Evolutionary conservation across 2,888 invertebrate genomes (phyloP), one percentile per base, ranked within the genome.

Genomic region (Agrochola macilenta): DNA sequence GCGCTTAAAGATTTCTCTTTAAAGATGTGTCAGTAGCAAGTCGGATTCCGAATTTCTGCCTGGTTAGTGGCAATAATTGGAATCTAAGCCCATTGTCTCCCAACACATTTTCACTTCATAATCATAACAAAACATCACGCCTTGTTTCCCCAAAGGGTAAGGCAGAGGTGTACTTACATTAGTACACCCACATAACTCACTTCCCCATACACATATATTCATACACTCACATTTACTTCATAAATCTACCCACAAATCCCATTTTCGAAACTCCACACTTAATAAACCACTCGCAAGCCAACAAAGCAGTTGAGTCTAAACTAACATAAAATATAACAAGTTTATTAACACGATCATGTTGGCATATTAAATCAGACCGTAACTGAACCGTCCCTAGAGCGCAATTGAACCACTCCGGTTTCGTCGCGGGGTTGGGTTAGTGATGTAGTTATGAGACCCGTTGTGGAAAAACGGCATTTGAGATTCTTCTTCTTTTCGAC

Each of bases 301-400:
- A 69, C 82, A 82, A 63, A 78, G 43, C 72, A 69, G 58, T 83
- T 82, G 65, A 65, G 14, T 61, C 9, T 35, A 78, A 78, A 73
- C 65, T 77, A 72, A 84, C 63, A 72, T 68, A 72, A 66, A 74
- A 66, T 82, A 79, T 74, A 70, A 69, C 79, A 74, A 71, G 69
- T 75, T 79, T 81, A 82, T 81, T 74, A 81, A 74, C 54, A 12
- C 43, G 73, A 78, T 81, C 81, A 76, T 80, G 86, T 86, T 74
- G 76, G 74, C 54, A 7, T 86, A 86, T 86, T 86, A 86, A 86
- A 86, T 87, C 74, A 84, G 70, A 52, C 68, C 54, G 87, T 74
- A 74, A 86, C 76, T 61, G 68, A 64, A 84, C 14, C 52, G 30
- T 78, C 86, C 76, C 87, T 12, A 2, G 79, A 61, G 87, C 30